Evolutionary conservation across 1,140 invertebrate genomes (phyloP).

Genomic region (Phortica variegata): DNA sequence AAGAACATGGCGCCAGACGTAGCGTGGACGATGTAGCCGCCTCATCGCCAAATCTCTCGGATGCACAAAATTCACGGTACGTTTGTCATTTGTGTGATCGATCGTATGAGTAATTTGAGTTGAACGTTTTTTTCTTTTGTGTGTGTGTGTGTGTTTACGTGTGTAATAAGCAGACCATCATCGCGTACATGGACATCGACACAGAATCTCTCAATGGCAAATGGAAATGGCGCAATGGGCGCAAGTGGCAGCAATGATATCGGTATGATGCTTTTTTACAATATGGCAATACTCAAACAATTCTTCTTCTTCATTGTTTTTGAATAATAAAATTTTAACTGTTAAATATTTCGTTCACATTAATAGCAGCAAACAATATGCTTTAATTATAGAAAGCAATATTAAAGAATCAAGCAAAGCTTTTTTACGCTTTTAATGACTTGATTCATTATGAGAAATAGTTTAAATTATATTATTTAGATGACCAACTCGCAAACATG

Average conservation of each 20-base stretch:
- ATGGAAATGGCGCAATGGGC: too few relatives aligned
- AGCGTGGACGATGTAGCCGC: constrained; percentile 71
- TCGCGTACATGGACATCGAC: constrained; percentile 61
- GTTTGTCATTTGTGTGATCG: constrained; percentile 10
- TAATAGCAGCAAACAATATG: too few relatives aligned
- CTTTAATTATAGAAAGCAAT: too few relatives aligned
- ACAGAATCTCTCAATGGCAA: constrained; percentile 59
- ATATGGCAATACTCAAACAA: too few relatives aligned
- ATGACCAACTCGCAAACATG: too few relatives aligned
- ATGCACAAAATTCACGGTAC: constrained; percentile 64
- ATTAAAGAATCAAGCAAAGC: too few relatives aligned
- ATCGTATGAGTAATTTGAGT: neutral
- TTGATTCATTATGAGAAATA: too few relatives aligned
- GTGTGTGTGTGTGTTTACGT: too few relatives aligned
- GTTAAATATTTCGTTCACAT: constrained; percentile 1
- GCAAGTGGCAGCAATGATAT: constrained; percentile 45
- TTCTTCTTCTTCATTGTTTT: neutral
- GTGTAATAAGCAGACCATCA: constrained; percentile 41
- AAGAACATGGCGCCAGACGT: constrained; percentile 77
- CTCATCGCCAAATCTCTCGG: constrained; percentile 73
- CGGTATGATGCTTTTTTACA: constrained; percentile 36
- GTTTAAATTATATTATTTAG: too few relatives aligned
- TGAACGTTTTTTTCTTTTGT: neutral
- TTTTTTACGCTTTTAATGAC: too few relatives aligned
- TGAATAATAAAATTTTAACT: neutral